Evolutionary conservation across 1,140 invertebrate species (phyloP), one percentile per base, ranked within the genome.

Genomic region (Drosophila setifemur): DNA sequence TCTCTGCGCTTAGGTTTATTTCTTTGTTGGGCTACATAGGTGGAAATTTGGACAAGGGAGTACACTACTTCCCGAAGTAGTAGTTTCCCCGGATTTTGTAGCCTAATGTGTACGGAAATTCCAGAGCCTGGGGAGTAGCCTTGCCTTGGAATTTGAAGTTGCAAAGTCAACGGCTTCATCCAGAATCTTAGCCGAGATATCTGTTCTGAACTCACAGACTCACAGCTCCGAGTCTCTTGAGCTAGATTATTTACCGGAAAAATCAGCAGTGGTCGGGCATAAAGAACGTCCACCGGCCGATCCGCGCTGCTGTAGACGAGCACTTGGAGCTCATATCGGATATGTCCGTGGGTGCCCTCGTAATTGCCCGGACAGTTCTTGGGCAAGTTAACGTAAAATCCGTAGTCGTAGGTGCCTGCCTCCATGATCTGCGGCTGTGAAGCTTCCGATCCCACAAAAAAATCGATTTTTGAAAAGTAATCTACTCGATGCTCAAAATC

Each of bases 241-340:
- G 3, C 18, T 2, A 44, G 16, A 0, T 28, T 55, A 94, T 95
- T 23, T 94, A 92, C 90, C 94, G 94, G 55, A 93, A 92, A 12
- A 92, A 92, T 66, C 92, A 92, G 21, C 94, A 92, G n/a, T 94
- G 93, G 28, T 92, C 95, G 77, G 93, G 94, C 5, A 92, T 92
- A 63, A 85, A 92, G 90, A 94, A 95, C 40, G 91, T 92, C 72
- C 93, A 94, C 33, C 90, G 92, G 73, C 93, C 93, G 73, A 94
- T 75, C 55, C 91, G 91, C 95, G 94, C 77, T 94, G 93, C 54
- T 93, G 93, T 94, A 95, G 85, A 77, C 19, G 8, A 85, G 55
- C 16, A 90, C 94, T 90, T 94, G 94, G 3, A 95, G 85, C 42
- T 91, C 93, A 81, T 96, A 95, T 9, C 94, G 91, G 43, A 95